Base-by-base conservation (phyloP, 2,888 invertebrate species). In the Pollenia amentaria region DNA sequence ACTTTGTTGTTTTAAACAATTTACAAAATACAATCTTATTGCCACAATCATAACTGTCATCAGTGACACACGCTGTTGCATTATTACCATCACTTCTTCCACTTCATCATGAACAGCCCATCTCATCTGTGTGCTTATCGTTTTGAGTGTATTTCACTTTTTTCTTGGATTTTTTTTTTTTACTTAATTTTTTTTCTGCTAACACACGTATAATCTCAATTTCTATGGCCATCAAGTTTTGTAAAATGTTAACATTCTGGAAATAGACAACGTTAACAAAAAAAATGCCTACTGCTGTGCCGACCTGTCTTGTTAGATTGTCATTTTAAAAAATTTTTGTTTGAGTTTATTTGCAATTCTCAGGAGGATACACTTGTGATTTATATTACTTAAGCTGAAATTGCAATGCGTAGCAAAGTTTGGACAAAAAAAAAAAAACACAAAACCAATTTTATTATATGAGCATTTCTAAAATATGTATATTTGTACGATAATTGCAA, bases 291-390 rank as follows among this genome's bases (percentile, higher is more conserved):
- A 85, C 81, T 80, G 70, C 82, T 78, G 82, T 78, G 81, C 69
- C 69, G 82, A 82, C 81, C 77, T 85, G 85, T 85, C 85, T 85
- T 82, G 85, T 85, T 82, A 82, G 60, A 73, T 73, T 82, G 81
- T 82, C 81, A 78, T 78, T 85, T 80, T 60, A 60, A 73, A 82
- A 85, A 65, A 85, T 77, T 82, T 85, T 51, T 79, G 75, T 51
- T 85, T 67, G 78, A 85, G 85, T 85, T 82, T 62, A 82, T 85
- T 81, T 82, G 40, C 51, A 75, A 85, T 82, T 85, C 85, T 82
- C 85, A 78, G 73, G 85, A 82, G 81, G 73, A 75, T 82, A 48
- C 29, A 76, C 70, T 73, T 42, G 69, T 78, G 40, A 67, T 67
- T 42, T 60, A 46, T 60, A 51, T 42, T 51, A 51, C 76, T 75